Percentiles rank a stretch among this genome's conserved stretches.
These are phyloP conservation scores for Drosophila arizonae DNA, from an alignment of 1,140 invertebrate genomes.

Conservation along the genomic window DNA sequence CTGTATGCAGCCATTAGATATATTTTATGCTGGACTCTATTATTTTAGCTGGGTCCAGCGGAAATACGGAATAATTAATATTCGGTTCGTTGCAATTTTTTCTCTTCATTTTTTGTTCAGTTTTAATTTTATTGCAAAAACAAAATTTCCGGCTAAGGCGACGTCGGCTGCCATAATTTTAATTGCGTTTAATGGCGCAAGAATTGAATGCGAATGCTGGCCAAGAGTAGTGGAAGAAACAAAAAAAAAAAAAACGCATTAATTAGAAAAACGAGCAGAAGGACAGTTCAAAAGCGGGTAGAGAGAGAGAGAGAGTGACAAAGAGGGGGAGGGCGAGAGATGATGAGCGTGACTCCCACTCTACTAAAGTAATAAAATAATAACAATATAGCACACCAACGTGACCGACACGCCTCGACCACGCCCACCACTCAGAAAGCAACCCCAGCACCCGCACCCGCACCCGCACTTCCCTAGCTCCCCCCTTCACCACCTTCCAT, in stretches of 20 bases:
- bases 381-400: slow-evolving; percentile 67
- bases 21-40: slow-evolving; percentile 13
- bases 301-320: not conserved
- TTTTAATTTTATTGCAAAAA: slow-evolving; percentile 27
- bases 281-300: slow-evolving; percentile 1
- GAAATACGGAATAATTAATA: slow-evolving; percentile 69
- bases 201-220: slow-evolving; percentile 56
- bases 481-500: not conserved
- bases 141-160: slow-evolving; percentile 66
- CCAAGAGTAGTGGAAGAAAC: slow-evolving; percentile 1
- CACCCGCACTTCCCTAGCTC: not conserved
- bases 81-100: slow-evolving; percentile 37
- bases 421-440: slow-evolving; percentile 3
- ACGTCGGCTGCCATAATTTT: slow-evolving; percentile 67
- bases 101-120: slow-evolving; percentile 6
- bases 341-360: not conserved
- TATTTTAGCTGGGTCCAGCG: slow-evolving; percentile 42
- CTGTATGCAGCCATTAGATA: slow-evolving; percentile 24
- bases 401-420: slow-evolving; percentile 48
- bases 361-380: slow-evolving; percentile 66
- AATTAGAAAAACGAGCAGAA: slow-evolving; percentile 69
- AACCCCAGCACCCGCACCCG: no score
- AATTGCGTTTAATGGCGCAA: slow-evolving; percentile 72
- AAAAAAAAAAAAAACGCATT: slow-evolving; percentile 62
- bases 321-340: not conserved